Evolutionary conservation across 2,888 invertebrate genomes (phyloP).

Genomic region (Sarcophaga carnaria): DNA sequence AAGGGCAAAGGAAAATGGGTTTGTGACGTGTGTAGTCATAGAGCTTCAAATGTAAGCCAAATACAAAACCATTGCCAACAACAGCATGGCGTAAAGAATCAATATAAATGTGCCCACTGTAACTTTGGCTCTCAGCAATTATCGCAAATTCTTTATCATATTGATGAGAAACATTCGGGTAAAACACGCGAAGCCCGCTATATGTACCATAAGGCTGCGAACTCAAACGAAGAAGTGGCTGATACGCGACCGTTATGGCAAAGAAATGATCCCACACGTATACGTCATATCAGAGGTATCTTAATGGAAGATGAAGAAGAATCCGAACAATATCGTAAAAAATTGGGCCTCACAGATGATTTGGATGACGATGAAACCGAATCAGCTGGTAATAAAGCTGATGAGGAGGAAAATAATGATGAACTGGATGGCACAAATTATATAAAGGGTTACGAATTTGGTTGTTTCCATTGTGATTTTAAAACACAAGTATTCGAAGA

Average conservation of each 20-base stretch:
- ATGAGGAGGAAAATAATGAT: slow-evolving; percentile 53
- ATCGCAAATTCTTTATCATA: slow-evolving; percentile 85
- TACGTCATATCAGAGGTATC: slow-evolving; percentile 85
- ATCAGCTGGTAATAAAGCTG: slow-evolving; percentile 42
- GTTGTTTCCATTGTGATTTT: slow-evolving; percentile 75
- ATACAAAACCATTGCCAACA: slow-evolving; percentile 73
- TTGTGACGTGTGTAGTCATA: slow-evolving; percentile 74
- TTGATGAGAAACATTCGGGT: slow-evolving; percentile 84
- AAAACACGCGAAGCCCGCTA: slow-evolving; percentile 73
- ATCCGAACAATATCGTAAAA: slow-evolving; percentile 69
- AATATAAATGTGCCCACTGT: slow-evolving; percentile 88
- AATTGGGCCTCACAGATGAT: slow-evolving; percentile 45
- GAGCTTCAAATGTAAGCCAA: slow-evolving; percentile 71
- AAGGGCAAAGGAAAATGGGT: slow-evolving; percentile 74
- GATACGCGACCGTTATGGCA: slow-evolving; percentile 84
- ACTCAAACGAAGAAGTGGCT: slow-evolving; percentile 67
- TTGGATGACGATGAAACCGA: slow-evolving; percentile 62
- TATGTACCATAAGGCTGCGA: slow-evolving; percentile 71
- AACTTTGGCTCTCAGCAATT: slow-evolving; percentile 83
- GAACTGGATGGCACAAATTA: slow-evolving; percentile 19
- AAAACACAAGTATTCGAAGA: slow-evolving; percentile 68
- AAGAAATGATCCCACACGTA: slow-evolving; percentile 83
- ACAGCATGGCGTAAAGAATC: slow-evolving; percentile 85
- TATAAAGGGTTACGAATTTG: slow-evolving; percentile 69
- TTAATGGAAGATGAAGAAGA: slow-evolving; percentile 83